These are phyloP conservation scores for Troides oblongomaculatus DNA, from an alignment of 2,888 invertebrate genomes.

Conservation along the genomic window DNA sequence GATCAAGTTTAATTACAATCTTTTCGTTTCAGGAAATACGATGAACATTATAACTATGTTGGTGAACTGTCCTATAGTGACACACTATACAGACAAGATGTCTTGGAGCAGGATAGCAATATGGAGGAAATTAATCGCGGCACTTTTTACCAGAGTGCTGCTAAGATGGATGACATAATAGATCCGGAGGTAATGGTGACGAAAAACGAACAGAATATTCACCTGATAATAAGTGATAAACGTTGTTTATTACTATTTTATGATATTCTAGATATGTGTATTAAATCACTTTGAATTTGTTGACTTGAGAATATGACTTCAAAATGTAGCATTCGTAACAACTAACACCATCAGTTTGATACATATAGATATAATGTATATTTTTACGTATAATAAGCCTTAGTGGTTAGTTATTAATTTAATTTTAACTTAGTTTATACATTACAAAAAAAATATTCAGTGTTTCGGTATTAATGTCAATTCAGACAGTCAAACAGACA, in stretches of 20 bases:
- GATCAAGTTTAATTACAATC: neutral
- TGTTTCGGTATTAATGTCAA: too few species aligned
- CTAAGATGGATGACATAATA: conserved; percentile 55
- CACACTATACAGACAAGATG: conserved; percentile 52
- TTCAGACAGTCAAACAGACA: too few species aligned
- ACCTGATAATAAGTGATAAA: neutral
- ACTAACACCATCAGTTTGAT: too few species aligned
- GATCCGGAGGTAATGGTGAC: conserved; percentile 55
- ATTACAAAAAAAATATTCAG: too few species aligned
- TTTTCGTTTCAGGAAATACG: conserved; percentile 47
- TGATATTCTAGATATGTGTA: too few species aligned
- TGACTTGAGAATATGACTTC: too few species aligned
- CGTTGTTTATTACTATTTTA: neutral
- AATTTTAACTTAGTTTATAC: too few species aligned
- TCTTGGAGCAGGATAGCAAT: conserved; percentile 52
- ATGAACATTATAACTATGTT: conserved; percentile 51
- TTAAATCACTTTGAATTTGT: too few species aligned
- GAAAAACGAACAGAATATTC: neutral
- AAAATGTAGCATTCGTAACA: too few species aligned
- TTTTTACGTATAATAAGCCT: too few species aligned
- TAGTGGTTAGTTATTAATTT: too few species aligned
- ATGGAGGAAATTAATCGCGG: conserved; percentile 63
- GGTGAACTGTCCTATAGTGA: conserved; percentile 55
- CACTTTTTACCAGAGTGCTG: conserved; percentile 57
- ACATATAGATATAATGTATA: too few species aligned